Evolutionary conservation across 2,113 vertebrate species (phyloP), one percentile per base, ranked within the genome.

Genomic region (Rallus limicola): DNA sequence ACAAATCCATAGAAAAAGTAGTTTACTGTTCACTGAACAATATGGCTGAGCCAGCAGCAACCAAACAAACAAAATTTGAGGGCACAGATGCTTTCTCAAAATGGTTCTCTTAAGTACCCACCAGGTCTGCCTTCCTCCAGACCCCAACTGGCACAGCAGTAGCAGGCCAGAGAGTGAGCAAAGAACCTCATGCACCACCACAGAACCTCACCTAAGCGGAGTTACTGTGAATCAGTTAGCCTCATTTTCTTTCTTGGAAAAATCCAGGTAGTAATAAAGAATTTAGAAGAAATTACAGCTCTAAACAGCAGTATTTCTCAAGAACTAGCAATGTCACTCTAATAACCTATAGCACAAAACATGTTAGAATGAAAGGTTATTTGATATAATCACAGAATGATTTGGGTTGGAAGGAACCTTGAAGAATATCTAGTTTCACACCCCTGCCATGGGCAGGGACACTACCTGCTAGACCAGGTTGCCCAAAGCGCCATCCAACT

Each of bases 101-200:
- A 59, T 21, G 56, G 10, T 6, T 90, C 63, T 50, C 6, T 4
- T 9, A 40, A 69, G 68, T 33, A 88, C 19, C 19, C 53, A 62
- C 8, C 7, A 34, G 62, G 31, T 71, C 68, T 69, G 75, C 29
- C 24, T 62, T 86, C 44, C 11, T 65, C 53, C 38, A 38, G 20
- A 52, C 11, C 7, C 62, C 34, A 52, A 8, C 11, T 28, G 17
- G 21, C 18, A 70, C 21, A n/a, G 65, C 46, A 81, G 60, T 26
- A 70, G n/a, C 0, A 0, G 31, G 40, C 33, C 50, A 59, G 9
- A 42, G 5, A 65, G 13, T 4, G 3, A 26, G 9, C 5, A 55
- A 19, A 34, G 26, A 71, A 29, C 10, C 56, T 36, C 1, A 0
- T 5, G 21, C 2, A 40, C 40, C 13, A 8, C 16, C 15, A 10